phyloP scores from a whole-genome alignment of 2,113 vertebrate species.

The Poeciliopsis turrubarensis region DNA sequence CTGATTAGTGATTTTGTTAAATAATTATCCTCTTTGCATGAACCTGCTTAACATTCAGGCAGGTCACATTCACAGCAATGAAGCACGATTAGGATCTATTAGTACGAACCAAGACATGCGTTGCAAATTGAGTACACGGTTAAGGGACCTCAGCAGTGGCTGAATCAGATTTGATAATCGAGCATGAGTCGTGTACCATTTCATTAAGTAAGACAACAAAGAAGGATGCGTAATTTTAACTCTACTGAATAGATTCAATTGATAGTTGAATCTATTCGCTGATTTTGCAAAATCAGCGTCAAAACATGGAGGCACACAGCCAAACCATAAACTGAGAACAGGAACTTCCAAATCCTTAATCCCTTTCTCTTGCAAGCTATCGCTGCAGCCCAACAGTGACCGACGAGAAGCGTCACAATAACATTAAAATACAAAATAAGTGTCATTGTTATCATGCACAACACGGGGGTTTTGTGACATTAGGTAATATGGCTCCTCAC shows the following conservation, averaged over 20 bases:
- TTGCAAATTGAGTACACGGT: background rate
- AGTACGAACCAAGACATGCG: background rate
- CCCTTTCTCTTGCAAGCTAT: background rate
- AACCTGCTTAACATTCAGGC: slow-evolving; percentile 51
- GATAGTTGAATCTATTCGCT: too few relatives aligned
- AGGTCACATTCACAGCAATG: slow-evolving; percentile 32
- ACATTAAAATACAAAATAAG: background rate
- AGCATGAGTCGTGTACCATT: background rate
- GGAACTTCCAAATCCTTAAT: slow-evolving; percentile 8
- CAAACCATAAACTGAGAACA: background rate
- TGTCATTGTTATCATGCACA: background rate
- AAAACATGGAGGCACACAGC: too few relatives aligned
- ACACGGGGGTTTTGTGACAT: background rate
- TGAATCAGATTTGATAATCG: background rate
- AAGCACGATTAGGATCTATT: slow-evolving; percentile 13
- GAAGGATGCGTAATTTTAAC: too few relatives aligned
- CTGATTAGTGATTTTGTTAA: slow-evolving; percentile 28
- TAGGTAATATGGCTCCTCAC: background rate
- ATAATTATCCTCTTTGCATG: slow-evolving; percentile 32
- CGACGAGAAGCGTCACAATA: background rate
- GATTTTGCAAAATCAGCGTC: too few relatives aligned
- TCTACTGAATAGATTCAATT: too few relatives aligned
- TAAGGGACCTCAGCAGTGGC: slow-evolving; percentile 10
- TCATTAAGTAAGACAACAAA: background rate
- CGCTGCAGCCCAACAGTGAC: background rate